Conservation (phyloP, 2,888 invertebrate species). For the Oithona nana region DNA sequence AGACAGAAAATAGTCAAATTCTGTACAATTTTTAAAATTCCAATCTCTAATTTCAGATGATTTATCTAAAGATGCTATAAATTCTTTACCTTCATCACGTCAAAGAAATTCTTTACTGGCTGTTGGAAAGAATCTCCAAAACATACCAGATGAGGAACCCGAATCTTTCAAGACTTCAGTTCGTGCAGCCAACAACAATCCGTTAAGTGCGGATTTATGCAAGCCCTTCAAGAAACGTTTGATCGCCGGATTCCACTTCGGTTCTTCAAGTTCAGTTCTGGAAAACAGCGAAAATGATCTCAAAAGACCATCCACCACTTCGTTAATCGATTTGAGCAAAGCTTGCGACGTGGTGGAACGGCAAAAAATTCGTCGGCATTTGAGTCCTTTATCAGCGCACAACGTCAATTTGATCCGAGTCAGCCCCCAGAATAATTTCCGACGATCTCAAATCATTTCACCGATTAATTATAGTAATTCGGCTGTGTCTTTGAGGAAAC, state of each 20-base stretch:
- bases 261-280: not conserved
- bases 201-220: not conserved
- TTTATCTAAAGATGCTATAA: slow-evolving; percentile 1
- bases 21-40: too few species aligned
- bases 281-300: not conserved
- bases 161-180: not conserved
- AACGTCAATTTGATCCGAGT: not conserved
- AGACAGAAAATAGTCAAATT: not conserved
- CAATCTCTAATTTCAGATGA: not conserved
- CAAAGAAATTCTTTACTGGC: slow-evolving; percentile 10
- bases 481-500: not conserved
- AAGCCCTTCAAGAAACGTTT: not conserved
- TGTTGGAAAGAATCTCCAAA: slow-evolving; percentile 13
- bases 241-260: not conserved
- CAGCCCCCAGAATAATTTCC: not conserved
- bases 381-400: not conserved
- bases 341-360: slow-evolving; percentile 6
- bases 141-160: not conserved
- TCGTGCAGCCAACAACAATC: not conserved
- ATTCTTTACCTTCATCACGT: slow-evolving; percentile 1
- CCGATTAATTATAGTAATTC: not conserved
- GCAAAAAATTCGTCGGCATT: not conserved
- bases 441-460: not conserved
- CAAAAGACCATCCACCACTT: not conserved
- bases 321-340: slow-evolving; percentile 3